Conservation (phyloP, 2,888 invertebrate species). For the Phaonia tiefii region DNA sequence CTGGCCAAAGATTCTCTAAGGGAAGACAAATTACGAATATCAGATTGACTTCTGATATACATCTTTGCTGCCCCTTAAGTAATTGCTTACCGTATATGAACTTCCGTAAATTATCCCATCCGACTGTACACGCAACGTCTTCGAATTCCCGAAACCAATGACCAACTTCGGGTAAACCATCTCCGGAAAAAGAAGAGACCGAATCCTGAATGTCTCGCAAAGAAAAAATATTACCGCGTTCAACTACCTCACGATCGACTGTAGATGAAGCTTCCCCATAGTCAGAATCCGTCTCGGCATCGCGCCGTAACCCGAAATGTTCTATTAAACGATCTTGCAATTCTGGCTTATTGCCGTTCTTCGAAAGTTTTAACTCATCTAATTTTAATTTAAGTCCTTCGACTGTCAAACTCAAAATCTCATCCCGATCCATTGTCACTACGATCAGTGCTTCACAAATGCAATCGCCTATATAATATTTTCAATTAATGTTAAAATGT, state of each 20-base stretch:
- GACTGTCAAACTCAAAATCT: constrained; percentile 11
- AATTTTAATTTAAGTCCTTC: constrained; percentile 39
- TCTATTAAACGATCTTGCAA: constrained; percentile 5
- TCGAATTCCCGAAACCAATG: constrained; percentile 59
- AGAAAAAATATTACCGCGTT: too few species aligned
- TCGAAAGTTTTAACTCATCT: constrained; percentile 7
- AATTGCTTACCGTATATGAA: constrained; percentile 48
- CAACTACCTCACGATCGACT: too few species aligned
- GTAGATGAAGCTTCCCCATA: too few species aligned
- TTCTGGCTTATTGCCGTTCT: constrained; percentile 9
- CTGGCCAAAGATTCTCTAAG: constrained; percentile 38
- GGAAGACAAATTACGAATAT: constrained; percentile 34
- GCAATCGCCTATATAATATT: too few species aligned
- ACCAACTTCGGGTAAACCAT: constrained; percentile 41
- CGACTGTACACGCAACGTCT: constrained; percentile 48
- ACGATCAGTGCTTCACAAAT: too few species aligned
- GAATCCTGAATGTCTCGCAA: too few species aligned
- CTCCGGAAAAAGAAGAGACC: constrained; percentile 39
- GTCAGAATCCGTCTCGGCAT: too few species aligned
- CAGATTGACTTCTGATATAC: constrained; percentile 55
- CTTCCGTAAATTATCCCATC: constrained; percentile 54
- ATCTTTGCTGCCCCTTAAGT: constrained; percentile 60
- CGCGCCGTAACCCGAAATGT: not conserved
- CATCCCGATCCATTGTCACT: constrained; percentile 21
- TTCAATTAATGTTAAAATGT: too few species aligned